phyloP scores from a whole-genome alignment of 2,113 vertebrate genomes.

The Riparia riparia region DNA sequence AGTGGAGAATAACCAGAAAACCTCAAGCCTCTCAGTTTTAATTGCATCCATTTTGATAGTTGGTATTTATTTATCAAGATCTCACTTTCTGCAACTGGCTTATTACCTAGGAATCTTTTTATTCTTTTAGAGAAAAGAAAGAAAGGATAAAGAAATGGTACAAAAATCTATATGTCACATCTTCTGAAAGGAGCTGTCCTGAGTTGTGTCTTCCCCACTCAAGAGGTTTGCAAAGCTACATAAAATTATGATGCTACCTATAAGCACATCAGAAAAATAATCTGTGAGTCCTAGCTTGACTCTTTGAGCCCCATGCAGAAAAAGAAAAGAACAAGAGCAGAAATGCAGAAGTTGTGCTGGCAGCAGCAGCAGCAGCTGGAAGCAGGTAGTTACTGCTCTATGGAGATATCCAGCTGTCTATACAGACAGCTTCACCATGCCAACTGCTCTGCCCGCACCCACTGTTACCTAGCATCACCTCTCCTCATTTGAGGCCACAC shows the following conservation, averaged over 20 bases:
- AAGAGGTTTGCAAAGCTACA: neutral
- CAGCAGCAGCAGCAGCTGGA: constrained; percentile 7
- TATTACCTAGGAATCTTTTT: neutral
- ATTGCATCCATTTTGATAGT: neutral
- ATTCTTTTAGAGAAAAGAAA: neutral
- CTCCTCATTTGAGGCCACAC: neutral
- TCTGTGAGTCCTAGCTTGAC: neutral
- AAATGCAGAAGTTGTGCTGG: neutral
- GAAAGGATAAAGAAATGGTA: neutral
- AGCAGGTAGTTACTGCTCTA: neutral
- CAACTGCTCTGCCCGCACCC: neutral
- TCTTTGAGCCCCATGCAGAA: neutral
- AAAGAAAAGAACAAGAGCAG: neutral
- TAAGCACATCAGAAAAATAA: neutral
- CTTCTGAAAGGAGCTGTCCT: neutral
- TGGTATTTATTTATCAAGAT: neutral
- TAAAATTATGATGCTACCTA: neutral
- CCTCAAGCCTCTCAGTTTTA: neutral
- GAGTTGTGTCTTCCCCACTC: neutral
- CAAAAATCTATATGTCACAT: accelerated
- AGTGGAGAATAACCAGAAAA: neutral
- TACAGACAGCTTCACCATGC: neutral
- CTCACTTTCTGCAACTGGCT: neutral
- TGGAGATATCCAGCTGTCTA: neutral
- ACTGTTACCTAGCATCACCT: neutral